phyloP scores from a whole-genome alignment of 2,113 vertebrate genomes.

The Amphiprion percula region DNA sequence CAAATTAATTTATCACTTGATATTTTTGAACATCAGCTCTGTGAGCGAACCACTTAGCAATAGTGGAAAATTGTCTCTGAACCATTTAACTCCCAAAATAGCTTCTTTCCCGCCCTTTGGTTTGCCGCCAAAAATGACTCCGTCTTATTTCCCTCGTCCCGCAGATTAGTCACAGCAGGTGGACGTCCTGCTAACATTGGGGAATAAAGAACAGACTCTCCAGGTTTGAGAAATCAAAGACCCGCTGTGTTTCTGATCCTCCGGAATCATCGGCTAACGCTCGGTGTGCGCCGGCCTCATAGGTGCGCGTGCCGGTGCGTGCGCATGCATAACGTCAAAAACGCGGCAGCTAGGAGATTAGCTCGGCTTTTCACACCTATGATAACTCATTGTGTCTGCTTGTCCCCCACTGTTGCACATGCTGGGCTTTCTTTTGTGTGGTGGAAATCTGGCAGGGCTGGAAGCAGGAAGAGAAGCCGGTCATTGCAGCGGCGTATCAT shows the following conservation, averaged over 20 bases:
- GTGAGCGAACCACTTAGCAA: background rate
- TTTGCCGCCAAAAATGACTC: slow-evolving; percentile 17
- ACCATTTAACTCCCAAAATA: slow-evolving; percentile 8
- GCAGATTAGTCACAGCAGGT: slow-evolving; percentile 64
- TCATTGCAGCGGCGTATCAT: background rate
- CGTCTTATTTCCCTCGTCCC: slow-evolving; percentile 25
- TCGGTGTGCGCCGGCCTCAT: background rate
- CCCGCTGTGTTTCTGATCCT: slow-evolving; percentile 45
- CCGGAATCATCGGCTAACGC: slow-evolving; percentile 8
- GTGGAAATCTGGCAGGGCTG: slow-evolving; percentile 1
- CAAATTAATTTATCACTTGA: slow-evolving; percentile 9
- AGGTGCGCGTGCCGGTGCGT: background rate
- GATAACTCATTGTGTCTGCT: slow-evolving; percentile 35
- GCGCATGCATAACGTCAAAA: slow-evolving; percentile 10
- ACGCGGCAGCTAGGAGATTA: slow-evolving; percentile 30
- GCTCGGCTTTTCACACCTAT: slow-evolving; percentile 2
- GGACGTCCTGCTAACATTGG: slow-evolving; percentile 22
- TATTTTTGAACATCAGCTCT: background rate
- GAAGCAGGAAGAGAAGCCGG: background rate
- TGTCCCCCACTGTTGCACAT: slow-evolving; percentile 4
- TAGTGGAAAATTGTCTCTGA: slow-evolving; percentile 26
- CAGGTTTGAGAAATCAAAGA: slow-evolving; percentile 53
- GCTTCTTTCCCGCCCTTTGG: slow-evolving; percentile 18
- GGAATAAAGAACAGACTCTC: slow-evolving; percentile 36
- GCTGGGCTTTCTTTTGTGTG: slow-evolving; percentile 25